Evolutionary conservation across 2,888 invertebrate genomes (phyloP).

Genomic region (Chaetoderma sp.): DNA sequence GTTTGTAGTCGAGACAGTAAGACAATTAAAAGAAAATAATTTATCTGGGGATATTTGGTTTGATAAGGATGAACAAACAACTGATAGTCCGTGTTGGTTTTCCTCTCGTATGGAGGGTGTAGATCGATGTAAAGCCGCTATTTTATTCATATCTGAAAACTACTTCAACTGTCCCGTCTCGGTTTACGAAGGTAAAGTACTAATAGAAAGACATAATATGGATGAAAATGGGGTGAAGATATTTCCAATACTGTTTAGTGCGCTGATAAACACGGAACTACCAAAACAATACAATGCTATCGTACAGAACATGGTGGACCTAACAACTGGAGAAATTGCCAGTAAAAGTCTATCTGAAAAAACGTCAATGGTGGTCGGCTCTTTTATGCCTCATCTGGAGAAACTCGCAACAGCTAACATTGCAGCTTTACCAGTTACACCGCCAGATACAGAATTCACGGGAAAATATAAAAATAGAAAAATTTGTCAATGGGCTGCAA

Average conservation of each 20-base stretch:
- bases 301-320: conserved; percentile 50
- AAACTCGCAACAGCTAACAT: conserved; percentile 57
- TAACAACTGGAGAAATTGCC: conserved; percentile 42
- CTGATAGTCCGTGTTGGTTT: conserved; percentile 66
- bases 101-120: conserved; percentile 65
- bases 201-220: conserved; percentile 54
- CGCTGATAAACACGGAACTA: conserved; percentile 52
- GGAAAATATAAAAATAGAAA: conserved; percentile 63
- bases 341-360: conserved; percentile 63
- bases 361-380: conserved; percentile 62
- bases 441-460: conserved; percentile 59
- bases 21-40: conserved; percentile 66
- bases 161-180: conserved; percentile 65
- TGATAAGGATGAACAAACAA: conserved; percentile 66
- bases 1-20: conserved; percentile 64
- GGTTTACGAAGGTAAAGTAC: conserved; percentile 62
- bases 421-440: conserved; percentile 45
- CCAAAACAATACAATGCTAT: conserved; percentile 49
- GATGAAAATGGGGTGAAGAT: conserved; percentile 52
- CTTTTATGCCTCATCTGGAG: conserved; percentile 62
- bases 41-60: conserved; percentile 68
- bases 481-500: conserved; percentile 62
- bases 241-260: conserved; percentile 54
- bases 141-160: conserved; percentile 61
- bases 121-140: conserved; percentile 63